phyloP scores from a whole-genome alignment of 2,113 vertebrate species.

The Spermophilus dauricus region DNA sequence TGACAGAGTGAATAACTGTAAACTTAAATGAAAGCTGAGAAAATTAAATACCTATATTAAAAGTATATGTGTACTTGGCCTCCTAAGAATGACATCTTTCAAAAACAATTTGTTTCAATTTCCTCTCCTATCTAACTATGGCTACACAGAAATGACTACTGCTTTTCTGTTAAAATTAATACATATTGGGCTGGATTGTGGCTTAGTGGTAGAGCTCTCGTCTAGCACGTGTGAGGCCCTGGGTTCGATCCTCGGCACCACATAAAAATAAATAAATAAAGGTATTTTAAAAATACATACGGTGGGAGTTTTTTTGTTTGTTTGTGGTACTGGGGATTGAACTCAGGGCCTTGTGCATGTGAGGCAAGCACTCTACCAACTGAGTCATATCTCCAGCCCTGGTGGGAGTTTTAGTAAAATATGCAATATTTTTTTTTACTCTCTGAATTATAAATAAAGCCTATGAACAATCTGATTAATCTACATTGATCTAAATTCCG shows the following conservation, averaged over 20 bases:
- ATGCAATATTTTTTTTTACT: conserved; percentile 36
- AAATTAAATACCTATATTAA: conserved; percentile 31
- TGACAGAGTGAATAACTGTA: not conserved
- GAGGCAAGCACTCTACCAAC: no score
- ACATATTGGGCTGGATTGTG: no score
- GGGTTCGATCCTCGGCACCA: no score
- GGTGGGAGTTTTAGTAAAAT: not conserved
- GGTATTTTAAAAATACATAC: no score
- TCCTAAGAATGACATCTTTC: conserved; percentile 9
- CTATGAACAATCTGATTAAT: conserved; percentile 28
- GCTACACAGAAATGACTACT: not conserved
- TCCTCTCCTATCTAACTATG: not conserved
- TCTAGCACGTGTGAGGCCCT: no score
- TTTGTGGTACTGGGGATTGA: no score
- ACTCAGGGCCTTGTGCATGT: no score
- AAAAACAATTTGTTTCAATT: conserved; percentile 34
- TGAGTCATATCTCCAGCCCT: no score
- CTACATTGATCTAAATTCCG: not conserved
- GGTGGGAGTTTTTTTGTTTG: no score
- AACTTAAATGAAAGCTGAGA: not conserved
- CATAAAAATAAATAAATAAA: no score
- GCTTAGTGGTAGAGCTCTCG: no score
- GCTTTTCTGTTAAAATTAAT: conserved; percentile 50
- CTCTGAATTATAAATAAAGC: conserved; percentile 59
- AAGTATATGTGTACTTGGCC: not conserved